A percentile compares a stretch with the other conserved stretches of the same genome.
phyloP scores from a whole-genome alignment of 2,888 invertebrate genomes.

The Bellardia bayeri region DNA sequence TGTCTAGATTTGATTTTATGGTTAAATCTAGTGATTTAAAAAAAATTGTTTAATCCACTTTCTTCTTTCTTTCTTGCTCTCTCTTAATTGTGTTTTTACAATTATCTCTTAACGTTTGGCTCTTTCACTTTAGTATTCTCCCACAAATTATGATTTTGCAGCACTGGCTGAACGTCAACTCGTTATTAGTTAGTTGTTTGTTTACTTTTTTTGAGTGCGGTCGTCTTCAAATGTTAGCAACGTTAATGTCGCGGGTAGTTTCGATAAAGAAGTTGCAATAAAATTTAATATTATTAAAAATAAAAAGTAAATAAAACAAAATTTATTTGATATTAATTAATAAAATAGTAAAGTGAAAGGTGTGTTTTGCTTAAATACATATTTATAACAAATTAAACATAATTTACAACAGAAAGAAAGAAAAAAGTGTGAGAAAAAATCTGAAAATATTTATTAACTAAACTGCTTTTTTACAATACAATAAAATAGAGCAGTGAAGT shows the following conservation, averaged over 20 bases:
- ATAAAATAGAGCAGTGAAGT: slow-evolving; percentile 6
- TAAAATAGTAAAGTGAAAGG: neutral
- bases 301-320: neutral
- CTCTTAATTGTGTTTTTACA: slow-evolving; percentile 4
- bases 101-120: slow-evolving; percentile 7
- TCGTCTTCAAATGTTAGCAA: slow-evolving; percentile 13
- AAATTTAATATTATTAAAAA: slow-evolving; percentile 21
- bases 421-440: neutral
- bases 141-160: slow-evolving; percentile 34
- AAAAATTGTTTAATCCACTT: neutral
- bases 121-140: neutral
- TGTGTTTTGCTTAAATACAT: neutral
- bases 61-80: neutral
- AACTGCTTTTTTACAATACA: neutral
- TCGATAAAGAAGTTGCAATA: slow-evolving; percentile 33
- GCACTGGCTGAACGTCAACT: slow-evolving; percentile 46
- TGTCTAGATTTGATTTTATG: neutral
- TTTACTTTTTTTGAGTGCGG: slow-evolving; percentile 68
- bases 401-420: neutral
- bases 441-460: neutral
- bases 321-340: neutral
- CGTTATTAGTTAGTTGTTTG: slow-evolving; percentile 66
- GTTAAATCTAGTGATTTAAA: neutral
- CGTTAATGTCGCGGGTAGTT: slow-evolving; percentile 32
- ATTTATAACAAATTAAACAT: neutral